phyloP scores from a whole-genome alignment of 2,797 vertebrate genomes.

The Acipenser oxyrinchus region DNA sequence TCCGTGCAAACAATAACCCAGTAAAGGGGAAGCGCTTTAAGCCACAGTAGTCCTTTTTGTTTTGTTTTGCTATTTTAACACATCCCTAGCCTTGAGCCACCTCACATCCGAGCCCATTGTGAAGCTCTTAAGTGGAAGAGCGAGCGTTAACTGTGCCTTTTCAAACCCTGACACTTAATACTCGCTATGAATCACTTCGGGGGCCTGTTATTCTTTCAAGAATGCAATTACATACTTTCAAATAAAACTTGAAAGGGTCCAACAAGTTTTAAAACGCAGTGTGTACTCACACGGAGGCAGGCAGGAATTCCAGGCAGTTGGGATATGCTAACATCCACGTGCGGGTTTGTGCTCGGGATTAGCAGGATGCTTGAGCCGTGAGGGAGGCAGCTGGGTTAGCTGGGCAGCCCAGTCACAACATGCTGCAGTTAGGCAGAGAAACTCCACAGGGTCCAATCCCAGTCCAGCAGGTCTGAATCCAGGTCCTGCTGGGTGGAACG shows the following conservation, averaged over 20 bases:
- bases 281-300: constrained; percentile 80
- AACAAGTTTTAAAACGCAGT: constrained; percentile 97
- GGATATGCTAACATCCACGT: constrained; percentile 95
- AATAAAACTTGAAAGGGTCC: constrained; percentile 98
- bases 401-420: constrained; percentile 24
- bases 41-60: constrained; percentile 16
- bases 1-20: too few species aligned
- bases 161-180: constrained; percentile 89
- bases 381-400: background rate
- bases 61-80: constrained; percentile 32
- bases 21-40: constrained; percentile 5
- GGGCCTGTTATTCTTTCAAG: constrained; percentile 92
- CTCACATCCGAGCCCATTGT: constrained; percentile 34
- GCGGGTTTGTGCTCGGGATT: constrained; percentile 59
- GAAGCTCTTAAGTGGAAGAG: constrained; percentile 39
- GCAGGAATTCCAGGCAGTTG: constrained; percentile 94
- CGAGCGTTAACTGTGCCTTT: constrained; percentile 80
- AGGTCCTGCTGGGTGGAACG: too few species aligned
- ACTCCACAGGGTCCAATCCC: background rate
- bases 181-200: constrained; percentile 85
- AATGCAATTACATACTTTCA: constrained; percentile 99
- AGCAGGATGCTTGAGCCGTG: constrained; percentile 28
- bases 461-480: too few species aligned
- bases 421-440: constrained; percentile 24
- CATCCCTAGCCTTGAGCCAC: constrained; percentile 28